These are phyloP conservation scores for Protaetia brevitarsis DNA, from an alignment of 1,140 invertebrate genomes.

Conservation along the genomic window DNA sequence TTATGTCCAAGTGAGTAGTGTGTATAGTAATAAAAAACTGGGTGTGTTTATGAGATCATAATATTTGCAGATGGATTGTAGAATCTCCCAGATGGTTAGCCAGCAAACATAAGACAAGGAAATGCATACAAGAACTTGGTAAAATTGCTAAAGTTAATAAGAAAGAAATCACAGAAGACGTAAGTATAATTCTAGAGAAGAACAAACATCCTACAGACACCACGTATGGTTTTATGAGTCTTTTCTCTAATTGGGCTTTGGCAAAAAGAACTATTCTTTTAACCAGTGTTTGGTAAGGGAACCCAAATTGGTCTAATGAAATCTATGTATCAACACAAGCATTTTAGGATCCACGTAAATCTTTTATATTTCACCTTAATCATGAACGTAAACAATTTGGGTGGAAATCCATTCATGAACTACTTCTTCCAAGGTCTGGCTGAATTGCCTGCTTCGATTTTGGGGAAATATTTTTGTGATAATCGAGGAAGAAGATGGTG, in stretches of 20 bases:
- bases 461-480: constrained; percentile 45
- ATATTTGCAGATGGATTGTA: constrained; percentile 52
- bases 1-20: constrained; percentile 32
- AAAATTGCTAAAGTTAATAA: constrained; percentile 65
- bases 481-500: constrained; percentile 33
- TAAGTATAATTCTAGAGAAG: constrained; percentile 44
- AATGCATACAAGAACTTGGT: constrained; percentile 57
- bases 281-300: constrained; percentile 52
- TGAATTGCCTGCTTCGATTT: constrained; percentile 57
- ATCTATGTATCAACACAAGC: not conserved
- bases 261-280: constrained; percentile 58
- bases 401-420: constrained; percentile 67
- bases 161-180: constrained; percentile 49
- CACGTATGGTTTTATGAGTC: constrained; percentile 53
- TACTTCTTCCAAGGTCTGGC: constrained; percentile 61
- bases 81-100: constrained; percentile 67
- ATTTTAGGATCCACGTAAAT: not conserved
- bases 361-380: constrained; percentile 58
- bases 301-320: not conserved
- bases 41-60: not conserved
- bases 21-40: not conserved
- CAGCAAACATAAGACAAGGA: constrained; percentile 55
- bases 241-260: constrained; percentile 57
- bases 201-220: constrained; percentile 41
- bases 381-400: constrained; percentile 60